These are phyloP conservation scores for Falcunculus frontatus DNA, from an alignment of 2,113 vertebrate species.

Conservation along the genomic window DNA sequence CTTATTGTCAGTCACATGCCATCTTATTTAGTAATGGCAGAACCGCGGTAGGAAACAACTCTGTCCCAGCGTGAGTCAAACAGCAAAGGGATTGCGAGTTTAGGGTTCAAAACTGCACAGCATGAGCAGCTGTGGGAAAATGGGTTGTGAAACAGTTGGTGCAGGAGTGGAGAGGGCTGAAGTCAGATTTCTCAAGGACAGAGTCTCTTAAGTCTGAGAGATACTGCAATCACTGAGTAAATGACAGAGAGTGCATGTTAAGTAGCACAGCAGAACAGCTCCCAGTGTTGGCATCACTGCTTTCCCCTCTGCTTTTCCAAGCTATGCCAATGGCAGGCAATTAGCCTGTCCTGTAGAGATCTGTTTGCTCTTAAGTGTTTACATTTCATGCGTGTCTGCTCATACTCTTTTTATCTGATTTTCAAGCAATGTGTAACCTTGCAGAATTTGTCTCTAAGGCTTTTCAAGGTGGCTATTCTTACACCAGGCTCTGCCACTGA, in stretches of 20 bases:
- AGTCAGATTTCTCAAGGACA: not conserved
- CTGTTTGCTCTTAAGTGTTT: not conserved
- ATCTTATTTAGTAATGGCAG: not conserved
- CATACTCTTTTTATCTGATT: not conserved
- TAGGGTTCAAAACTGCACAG: not conserved
- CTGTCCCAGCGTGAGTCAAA: not conserved
- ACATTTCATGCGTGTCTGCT: not conserved
- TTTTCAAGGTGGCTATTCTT: not conserved
- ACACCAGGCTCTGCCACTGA: not conserved
- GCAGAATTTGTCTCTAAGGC: not conserved
- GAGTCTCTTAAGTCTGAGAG: not conserved
- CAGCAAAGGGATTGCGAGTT: not conserved
- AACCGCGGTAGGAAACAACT: not conserved
- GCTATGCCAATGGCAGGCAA: not conserved
- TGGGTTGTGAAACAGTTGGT: not conserved
- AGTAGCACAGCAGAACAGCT: not conserved
- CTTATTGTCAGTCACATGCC: not conserved
- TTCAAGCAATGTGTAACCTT: not conserved
- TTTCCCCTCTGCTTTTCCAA: not conserved
- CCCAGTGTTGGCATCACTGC: not conserved
- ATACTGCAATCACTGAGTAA: not conserved
- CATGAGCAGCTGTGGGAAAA: not conserved
- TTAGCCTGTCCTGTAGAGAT: not conserved
- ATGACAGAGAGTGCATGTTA: not conserved
- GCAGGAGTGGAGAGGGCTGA: not conserved